Conservation (phyloP, 2,113 vertebrate species). For the Xenotilapia flavipinnis region DNA sequence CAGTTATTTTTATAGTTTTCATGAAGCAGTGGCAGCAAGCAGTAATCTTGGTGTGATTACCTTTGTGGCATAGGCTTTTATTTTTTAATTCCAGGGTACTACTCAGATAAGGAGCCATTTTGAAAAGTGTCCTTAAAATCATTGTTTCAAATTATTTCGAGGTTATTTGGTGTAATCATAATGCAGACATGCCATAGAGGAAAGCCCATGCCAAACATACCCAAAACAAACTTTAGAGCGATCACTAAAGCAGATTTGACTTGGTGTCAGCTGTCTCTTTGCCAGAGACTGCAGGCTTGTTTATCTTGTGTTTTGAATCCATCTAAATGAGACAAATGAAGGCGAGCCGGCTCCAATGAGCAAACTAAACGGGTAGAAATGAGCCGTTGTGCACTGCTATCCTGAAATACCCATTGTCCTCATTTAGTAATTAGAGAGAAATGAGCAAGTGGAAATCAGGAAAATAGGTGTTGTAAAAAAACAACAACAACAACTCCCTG, state of each 20-base stretch:
- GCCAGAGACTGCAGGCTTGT: constrained; percentile 10
- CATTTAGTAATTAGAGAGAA: constrained; percentile 33
- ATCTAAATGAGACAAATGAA: constrained; percentile 50
- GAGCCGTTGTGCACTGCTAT: constrained; percentile 6
- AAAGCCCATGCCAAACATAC: background rate
- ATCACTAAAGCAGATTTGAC: background rate
- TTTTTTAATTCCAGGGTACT: background rate
- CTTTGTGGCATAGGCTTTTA: background rate
- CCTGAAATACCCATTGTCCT: constrained; percentile 16
- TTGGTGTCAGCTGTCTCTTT: constrained; percentile 1
- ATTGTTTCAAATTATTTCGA: background rate
- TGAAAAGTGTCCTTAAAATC: background rate
- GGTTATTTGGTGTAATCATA: background rate
- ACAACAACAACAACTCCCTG: background rate
- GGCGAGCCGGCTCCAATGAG: background rate
- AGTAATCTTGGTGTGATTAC: background rate
- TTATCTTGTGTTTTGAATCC: constrained; percentile 15
- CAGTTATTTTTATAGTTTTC: constrained; percentile 8
- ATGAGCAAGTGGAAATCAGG: constrained; percentile 37
- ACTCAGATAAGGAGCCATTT: background rate
- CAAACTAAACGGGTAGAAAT: constrained; percentile 22
- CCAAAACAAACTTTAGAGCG: background rate
- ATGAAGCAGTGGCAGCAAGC: background rate
- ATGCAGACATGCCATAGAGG: background rate
- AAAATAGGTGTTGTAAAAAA: constrained; percentile 14